Base-by-base conservation (phyloP, 2,797 vertebrate genomes). In the Ctenopoma kingsleyae region DNA sequence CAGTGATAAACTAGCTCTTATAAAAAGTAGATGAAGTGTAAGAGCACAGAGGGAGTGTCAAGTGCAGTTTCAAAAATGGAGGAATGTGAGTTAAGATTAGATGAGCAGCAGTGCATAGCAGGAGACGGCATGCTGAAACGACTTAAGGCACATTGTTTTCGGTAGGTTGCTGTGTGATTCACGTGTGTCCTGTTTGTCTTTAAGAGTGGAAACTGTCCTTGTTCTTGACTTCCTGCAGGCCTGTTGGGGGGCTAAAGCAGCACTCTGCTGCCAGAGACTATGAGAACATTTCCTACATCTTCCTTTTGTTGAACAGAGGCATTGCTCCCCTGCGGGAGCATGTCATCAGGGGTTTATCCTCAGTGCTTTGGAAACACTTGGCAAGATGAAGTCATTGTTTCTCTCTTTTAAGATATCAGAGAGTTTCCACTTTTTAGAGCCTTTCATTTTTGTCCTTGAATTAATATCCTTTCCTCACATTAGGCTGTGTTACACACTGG, bases 181-280 rank as follows among this genome's bases (percentile, higher is more conserved):
- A 68, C 47, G 58, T 85, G 81, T 82, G 72, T 94, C 93, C 93
- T 93, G 92, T 93, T 93, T 91, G 71, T 88, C 50, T 85, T 67
- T 82, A 80, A 80, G 62, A 67, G 44, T 84, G 89, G 89, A 91
- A 91, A 80, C 82, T 51, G 81, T 91, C 83, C 87, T 90, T 93
- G 87, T 91, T 86, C 76, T 80, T 0, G 1, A 52, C 89, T 93
- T 93, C 90, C 91, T 91, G 82, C 27, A 17, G 82, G 46, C 79
- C 67, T 58, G 72, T 59, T 62, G 57, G 84, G 83, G 73, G 68
- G 77, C 81, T 57, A 41, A 52, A 38, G 61, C 56, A 22, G 27
- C 6, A 30, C 40, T 68, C 69, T 84, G 67, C 76, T 68, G 49
- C 55, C 44, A 16, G 48, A 69, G 49, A 53, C 69, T 74, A 51